Conservation (phyloP, 2,888 invertebrate genomes). For the Prenolepis imparis region DNA sequence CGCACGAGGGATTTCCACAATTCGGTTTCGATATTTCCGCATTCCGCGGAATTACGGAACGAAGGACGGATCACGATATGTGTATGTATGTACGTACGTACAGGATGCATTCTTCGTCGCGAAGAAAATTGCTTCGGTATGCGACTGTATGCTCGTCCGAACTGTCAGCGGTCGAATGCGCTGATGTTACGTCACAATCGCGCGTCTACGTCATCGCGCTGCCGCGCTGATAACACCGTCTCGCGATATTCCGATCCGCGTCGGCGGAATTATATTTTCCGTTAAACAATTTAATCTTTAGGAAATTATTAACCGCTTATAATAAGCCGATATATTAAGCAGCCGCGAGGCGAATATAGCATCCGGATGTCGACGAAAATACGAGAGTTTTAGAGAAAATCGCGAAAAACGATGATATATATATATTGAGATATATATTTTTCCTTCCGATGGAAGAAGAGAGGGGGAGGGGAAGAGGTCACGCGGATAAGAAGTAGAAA, state of each 20-base stretch:
- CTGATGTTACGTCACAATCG: conserved; percentile 33
- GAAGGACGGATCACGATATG: conserved; percentile 57
- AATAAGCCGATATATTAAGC: neutral
- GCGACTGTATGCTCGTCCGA: neutral
- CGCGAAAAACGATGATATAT: neutral
- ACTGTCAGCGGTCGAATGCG: conserved; percentile 42
- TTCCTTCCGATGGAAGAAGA: neutral
- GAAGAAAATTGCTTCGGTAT: conserved; percentile 32
- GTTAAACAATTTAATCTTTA: neutral
- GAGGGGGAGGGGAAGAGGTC: neutral
- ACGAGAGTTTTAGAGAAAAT: neutral
- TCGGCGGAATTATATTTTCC: conserved; percentile 7
- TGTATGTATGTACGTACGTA: neutral
- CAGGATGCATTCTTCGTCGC: conserved; percentile 24
- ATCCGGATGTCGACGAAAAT: neutral
- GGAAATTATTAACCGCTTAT: neutral
- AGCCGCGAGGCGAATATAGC: neutral
- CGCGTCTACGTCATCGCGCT: conserved; percentile 32
- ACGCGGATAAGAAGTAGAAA: neutral
- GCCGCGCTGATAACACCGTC: neutral
- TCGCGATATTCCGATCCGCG: conserved; percentile 16
- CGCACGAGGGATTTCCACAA: conserved; percentile 60
- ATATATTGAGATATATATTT: conserved; percentile 5
- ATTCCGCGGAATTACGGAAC: conserved; percentile 68
- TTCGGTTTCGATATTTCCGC: conserved; percentile 70